Conservation (phyloP, 2,888 invertebrate species). For the Leptinotarsa haldemani region DNA sequence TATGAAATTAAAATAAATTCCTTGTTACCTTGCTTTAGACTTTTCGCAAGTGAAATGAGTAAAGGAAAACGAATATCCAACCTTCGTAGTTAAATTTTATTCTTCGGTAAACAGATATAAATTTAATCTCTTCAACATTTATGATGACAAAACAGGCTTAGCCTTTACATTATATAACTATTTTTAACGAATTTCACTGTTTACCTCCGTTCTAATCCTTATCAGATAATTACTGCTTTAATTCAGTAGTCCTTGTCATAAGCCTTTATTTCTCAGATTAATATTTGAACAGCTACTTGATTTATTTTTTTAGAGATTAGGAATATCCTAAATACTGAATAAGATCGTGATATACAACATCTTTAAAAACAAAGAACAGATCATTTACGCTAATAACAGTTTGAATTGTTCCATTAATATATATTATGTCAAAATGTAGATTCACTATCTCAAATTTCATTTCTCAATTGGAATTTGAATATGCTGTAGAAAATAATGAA, state of each 20-base stretch:
- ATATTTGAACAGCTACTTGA: slow-evolving; percentile 36
- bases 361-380: slow-evolving; percentile 5
- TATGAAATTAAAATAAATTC: too few relatives aligned
- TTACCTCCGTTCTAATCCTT: slow-evolving; percentile 49
- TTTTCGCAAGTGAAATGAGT: slow-evolving; percentile 5
- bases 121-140: slow-evolving; percentile 28
- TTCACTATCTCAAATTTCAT: too few relatives aligned
- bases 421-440: too few relatives aligned
- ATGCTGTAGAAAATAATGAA: too few relatives aligned
- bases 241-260: slow-evolving; percentile 47
- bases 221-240: slow-evolving; percentile 43
- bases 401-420: not conserved
- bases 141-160: slow-evolving; percentile 38
- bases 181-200: slow-evolving; percentile 49
- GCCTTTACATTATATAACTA: slow-evolving; percentile 45
- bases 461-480: too few relatives aligned
- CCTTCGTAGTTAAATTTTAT: not conserved
- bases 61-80: not conserved
- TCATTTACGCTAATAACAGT: slow-evolving; percentile 11
- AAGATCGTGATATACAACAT: slow-evolving; percentile 2
- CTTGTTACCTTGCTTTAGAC: not conserved
- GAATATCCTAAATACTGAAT: slow-evolving; percentile 30
- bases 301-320: slow-evolving; percentile 42
- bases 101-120: slow-evolving; percentile 22
- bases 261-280: slow-evolving; percentile 47